phyloP scores from a whole-genome alignment of 2,113 vertebrate genomes.

The Poeciliopsis prolifica region DNA sequence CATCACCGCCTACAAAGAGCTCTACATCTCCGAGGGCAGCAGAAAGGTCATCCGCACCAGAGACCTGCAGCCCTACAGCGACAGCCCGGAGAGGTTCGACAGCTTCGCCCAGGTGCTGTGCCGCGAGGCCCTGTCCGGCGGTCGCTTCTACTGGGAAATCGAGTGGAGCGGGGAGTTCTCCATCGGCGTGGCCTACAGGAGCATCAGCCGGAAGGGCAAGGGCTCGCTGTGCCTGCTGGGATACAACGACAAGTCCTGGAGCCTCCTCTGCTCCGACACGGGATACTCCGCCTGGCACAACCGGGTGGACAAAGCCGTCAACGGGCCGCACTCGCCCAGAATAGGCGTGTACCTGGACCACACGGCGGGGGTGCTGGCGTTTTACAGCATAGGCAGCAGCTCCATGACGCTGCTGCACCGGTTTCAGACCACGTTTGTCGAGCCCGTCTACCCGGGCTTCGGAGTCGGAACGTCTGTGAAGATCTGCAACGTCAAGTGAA shows the following conservation, averaged over 20 bases:
- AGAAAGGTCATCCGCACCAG: conserved; percentile 78
- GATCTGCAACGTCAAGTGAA: conserved; percentile 82
- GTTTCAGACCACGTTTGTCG: conserved; percentile 84
- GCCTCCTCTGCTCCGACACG: conserved; percentile 87
- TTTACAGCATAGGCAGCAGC: conserved; percentile 85
- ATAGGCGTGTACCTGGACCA: conserved; percentile 90
- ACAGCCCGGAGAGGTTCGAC: conserved; percentile 81
- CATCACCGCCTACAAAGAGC: conserved; percentile 81
- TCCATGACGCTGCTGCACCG: conserved; percentile 80
- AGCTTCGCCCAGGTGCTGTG: conserved; percentile 92
- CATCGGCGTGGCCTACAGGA: conserved; percentile 86
- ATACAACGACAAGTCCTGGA: conserved; percentile 91
- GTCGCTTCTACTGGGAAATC: conserved; percentile 95
- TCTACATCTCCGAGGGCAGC: conserved; percentile 78
- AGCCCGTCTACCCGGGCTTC: conserved; percentile 87
- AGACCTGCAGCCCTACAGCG: conserved; percentile 76
- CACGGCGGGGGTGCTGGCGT: conserved; percentile 82
- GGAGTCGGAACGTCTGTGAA: conserved; percentile 88
- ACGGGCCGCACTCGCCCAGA: conserved; percentile 75
- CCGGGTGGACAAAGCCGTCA: conserved; percentile 78
- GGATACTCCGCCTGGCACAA: conserved; percentile 92
- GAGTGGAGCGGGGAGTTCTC: conserved; percentile 84
- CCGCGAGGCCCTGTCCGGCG: conserved; percentile 76
- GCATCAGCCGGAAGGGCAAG: conserved; percentile 80
- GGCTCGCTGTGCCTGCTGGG: conserved; percentile 87